Evolutionary conservation across 2,113 vertebrate species (phyloP), one percentile per base, ranked within the genome.

Genomic region (Phalacrocorax pelagicus): DNA sequence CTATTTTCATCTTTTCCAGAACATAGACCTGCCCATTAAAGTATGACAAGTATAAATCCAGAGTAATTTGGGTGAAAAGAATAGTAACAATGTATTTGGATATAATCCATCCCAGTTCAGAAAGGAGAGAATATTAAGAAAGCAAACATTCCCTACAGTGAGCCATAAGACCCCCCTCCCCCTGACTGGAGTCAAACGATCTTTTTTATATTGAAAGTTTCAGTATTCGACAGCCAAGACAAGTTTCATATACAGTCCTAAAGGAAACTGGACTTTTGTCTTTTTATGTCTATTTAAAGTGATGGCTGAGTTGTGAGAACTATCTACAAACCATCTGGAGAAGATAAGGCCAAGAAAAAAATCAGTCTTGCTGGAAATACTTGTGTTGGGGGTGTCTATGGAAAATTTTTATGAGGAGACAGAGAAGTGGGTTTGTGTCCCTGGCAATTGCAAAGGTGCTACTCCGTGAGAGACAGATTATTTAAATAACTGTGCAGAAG

Each of bases 361-460:
- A 44, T 92, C 92, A 95, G 78, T 93, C 93, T 96, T 95, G 66
- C 70, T 96, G 94, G 89, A 96, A 96, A 85, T 85, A 87, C 78
- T 79, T 93, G 52, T 96, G 95, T 88, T 94, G 96, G 92, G 95
- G 94, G 95, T 96, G 96, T 97, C 93, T 95, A 57, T 96, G 95
- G 96, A 96, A 97, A 97, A 95, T 90, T 96, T 96, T 97, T 95
- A 91, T 96, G 92, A 97, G 62, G 87, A 96, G 95, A 94, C 96
- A 95, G 93, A 96, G 92, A 90, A 97, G 96, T 96, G 96, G 95
- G 96, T 97, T 97, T 97, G 96, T 97, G 95, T 97, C 96, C 96
- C 84, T 97, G 96, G 96, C 96, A 97, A 96, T 96, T 96, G 87
- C 96, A 96, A 97, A 97, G 95, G 96, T 97, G 96, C 95, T 97